A percentile compares a stretch with the other conserved stretches of the same genome.
These are phyloP conservation scores for Neodiprion lecontei DNA, from an alignment of 1,140 invertebrate species.

Conservation along the genomic window DNA sequence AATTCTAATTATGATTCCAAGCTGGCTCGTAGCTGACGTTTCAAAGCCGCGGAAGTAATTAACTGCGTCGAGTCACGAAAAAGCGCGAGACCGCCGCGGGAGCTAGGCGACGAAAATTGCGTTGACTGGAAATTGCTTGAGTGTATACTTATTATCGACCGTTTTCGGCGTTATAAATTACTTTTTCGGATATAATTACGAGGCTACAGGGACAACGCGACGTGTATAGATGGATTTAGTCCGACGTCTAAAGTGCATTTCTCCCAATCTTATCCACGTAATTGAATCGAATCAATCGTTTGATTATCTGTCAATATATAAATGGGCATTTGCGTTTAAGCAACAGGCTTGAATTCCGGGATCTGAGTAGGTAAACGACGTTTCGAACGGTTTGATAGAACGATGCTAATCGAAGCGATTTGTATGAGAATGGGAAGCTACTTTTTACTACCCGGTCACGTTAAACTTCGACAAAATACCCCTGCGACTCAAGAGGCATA, in stretches of 20 bases:
- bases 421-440: not conserved
- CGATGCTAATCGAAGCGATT: not conserved
- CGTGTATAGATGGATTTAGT: no score
- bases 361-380: not conserved
- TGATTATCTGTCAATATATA: no score
- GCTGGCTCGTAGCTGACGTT: not conserved
- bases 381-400: not conserved
- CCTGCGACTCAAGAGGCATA: slow-evolving; percentile 11
- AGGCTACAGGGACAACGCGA: no score
- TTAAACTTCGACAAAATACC: not conserved
- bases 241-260: no score
- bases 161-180: no score
- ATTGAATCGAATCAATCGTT: no score
- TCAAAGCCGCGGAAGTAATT: not conserved
- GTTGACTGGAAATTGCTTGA: no score
- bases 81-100: not conserved
- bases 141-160: no score
- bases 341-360: not conserved
- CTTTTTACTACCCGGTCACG: not conserved
- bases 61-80: not conserved
- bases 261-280: no score
- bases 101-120: not conserved
- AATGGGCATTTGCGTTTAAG: not conserved
- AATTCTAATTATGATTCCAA: slow-evolving; percentile 1
- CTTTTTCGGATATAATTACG: no score